phyloP scores from a whole-genome alignment of 2,797 vertebrate species.

The Steatocranus sp. region DNA sequence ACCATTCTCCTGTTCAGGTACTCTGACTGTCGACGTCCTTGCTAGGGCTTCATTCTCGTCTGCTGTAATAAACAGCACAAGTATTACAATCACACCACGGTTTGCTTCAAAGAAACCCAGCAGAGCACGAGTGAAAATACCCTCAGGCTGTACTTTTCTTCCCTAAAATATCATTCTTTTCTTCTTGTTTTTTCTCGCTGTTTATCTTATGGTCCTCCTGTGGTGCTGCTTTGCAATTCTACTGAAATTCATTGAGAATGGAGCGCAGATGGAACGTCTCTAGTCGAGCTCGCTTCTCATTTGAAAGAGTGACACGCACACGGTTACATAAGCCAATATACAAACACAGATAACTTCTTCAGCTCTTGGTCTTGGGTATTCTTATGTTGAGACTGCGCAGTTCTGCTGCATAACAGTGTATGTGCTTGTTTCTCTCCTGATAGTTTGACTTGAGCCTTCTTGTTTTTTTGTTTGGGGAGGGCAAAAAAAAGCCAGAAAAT shows the following conservation, averaged over 20 bases:
- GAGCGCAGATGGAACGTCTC: neutral
- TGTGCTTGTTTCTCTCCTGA: neutral
- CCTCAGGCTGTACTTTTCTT: conserved; percentile 6
- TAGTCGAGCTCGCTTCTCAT: conserved; percentile 17
- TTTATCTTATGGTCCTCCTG: neutral
- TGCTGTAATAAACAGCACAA: conserved; percentile 14
- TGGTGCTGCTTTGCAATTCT: conserved; percentile 9
- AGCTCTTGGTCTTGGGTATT: neutral
- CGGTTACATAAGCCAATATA: neutral
- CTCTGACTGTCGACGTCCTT: neutral
- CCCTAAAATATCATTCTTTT: neutral
- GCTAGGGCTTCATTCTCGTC: neutral
- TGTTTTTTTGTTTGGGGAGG: neutral
- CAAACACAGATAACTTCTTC: neutral
- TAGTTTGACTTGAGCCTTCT: neutral
- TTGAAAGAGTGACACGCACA: neutral
- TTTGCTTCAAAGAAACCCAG: conserved; percentile 4
- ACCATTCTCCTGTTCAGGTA: neutral
- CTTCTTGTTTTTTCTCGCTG: neutral
- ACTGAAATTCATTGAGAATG: neutral
- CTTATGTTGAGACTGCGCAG: neutral
- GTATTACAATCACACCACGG: conserved; percentile 5
- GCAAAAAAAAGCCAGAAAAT: neutral
- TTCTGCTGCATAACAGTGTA: neutral
- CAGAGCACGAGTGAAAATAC: neutral